Evolutionary conservation across 1,140 invertebrate species (phyloP).

Genomic region (Diuraphis noxia): DNA sequence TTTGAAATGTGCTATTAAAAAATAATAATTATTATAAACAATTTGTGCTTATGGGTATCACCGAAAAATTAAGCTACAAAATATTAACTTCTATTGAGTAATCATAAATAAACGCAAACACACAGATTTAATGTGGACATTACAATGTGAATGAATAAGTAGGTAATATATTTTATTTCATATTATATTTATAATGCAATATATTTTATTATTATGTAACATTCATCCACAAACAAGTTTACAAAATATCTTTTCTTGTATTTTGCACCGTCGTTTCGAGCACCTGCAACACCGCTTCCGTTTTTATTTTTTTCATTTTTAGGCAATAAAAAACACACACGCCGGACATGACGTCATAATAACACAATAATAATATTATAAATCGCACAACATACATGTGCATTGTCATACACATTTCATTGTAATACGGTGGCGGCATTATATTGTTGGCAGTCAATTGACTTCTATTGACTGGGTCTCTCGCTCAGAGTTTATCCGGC

Average conservation of each 20-base stretch:
- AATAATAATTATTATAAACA: no score
- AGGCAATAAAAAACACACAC: background rate
- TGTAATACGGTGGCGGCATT: conserved; percentile 11
- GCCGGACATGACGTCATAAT: background rate
- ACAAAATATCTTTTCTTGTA: conserved; percentile 9
- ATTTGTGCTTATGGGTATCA: no score
- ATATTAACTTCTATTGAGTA: background rate
- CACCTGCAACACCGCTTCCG: background rate
- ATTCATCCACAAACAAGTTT: background rate
- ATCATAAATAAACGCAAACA: background rate
- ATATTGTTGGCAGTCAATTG: conserved; percentile 15
- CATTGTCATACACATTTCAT: background rate
- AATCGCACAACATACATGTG: background rate
- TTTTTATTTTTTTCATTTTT: background rate
- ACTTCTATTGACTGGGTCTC: conserved; percentile 30
- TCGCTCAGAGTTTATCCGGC: background rate
- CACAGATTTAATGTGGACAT: background rate
- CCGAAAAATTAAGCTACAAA: no score
- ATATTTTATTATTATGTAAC: background rate
- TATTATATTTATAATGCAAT: background rate
- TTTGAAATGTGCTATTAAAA: no score
- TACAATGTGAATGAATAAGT: background rate
- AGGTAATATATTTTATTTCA: background rate
- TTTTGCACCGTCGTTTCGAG: background rate
- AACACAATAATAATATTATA: conserved; percentile 1